Base-by-base conservation (phyloP, 2,797 vertebrate species). In the Siniperca obscura region DNA sequence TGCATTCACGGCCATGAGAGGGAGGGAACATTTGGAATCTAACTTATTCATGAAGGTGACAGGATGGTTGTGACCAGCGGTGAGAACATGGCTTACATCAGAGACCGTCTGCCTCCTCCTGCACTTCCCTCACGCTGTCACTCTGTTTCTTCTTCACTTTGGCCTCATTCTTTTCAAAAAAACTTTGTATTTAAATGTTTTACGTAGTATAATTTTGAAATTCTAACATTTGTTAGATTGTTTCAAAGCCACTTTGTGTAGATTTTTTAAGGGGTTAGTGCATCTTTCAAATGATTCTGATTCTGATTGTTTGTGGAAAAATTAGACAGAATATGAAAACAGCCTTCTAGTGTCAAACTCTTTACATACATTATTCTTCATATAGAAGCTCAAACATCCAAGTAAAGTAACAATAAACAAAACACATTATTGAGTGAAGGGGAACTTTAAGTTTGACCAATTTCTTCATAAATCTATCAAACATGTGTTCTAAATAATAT, bases 11-110 rank as follows among this genome's bases (percentile, higher is more conserved):
- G 75, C 53, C 79, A 76, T 65, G 79, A 82, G 85, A 90, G 74
- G 72, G 82, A 90, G 86, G 87, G 81, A 91, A 91, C 93, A 95
- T 93, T 94, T 94, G 91, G 91, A 77, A 68, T 87, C 79, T 93
- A 86, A 93, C 83, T 94, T 93, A 95, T 95, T 94, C 86, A 94
- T 92, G 85, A 87, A 88, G 83, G 84, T 66, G 82, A 92, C 89
- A 90, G 91, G 90, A 93, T 50, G 80, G 80, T 85, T 91, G 91
- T 89, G 91, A 92, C 91, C 86, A 90, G 89, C 11, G 76, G 89
- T 76, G 87, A 87, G 88, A 91, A 90, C 91, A 92, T 84, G 84
- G 75, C 90, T 93, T 89, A 87, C 90, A 92, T 92, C 92, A 92
- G 89, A 92, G 90, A 89, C 83, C 61, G 82, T 89, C 86, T 89